Percentiles rank a stretch among this genome's conserved stretches.
These are phyloP conservation scores for Nematopogon swammerdamellus DNA, from an alignment of 2,888 invertebrate species.

Conservation along the genomic window DNA sequence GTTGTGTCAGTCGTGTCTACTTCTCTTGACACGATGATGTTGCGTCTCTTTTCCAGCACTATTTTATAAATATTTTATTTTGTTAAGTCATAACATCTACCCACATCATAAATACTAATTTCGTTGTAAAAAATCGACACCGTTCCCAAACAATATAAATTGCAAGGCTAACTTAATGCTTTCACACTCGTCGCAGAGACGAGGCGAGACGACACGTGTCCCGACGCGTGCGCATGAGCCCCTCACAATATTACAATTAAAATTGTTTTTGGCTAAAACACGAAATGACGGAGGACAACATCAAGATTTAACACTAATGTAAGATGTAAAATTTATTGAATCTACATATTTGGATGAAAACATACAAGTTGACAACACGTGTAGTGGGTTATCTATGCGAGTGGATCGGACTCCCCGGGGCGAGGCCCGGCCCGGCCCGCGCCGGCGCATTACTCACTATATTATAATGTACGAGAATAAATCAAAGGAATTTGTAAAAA, in stretches of 20 bases:
- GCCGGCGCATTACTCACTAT: conserved; percentile 44
- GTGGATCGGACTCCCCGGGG: conserved; percentile 47
- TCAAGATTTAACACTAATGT: conserved; percentile 44
- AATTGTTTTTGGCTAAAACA: background rate
- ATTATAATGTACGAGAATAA: conserved; percentile 52
- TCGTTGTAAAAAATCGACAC: too few relatives aligned
- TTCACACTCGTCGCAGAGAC: too few relatives aligned
- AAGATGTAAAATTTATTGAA: conserved; percentile 46
- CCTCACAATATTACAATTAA: background rate
- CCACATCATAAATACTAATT: too few relatives aligned
- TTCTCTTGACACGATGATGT: too few relatives aligned
- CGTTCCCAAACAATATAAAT: too few relatives aligned
- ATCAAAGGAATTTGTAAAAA: conserved; percentile 44
- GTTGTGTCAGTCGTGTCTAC: too few relatives aligned
- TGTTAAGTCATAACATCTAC: too few relatives aligned
- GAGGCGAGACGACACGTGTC: background rate
- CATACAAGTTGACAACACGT: conserved; percentile 55
- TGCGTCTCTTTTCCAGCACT: too few relatives aligned
- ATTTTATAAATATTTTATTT: too few relatives aligned
- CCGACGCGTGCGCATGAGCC: background rate
- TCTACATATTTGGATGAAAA: conserved; percentile 49
- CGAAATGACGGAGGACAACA: conserved; percentile 21
- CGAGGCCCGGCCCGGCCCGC: conserved; percentile 28
- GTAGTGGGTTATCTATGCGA: conserved; percentile 44
- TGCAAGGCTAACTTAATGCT: too few relatives aligned